These are phyloP conservation scores for Cerastoderma edule DNA, from an alignment of 2,888 invertebrate genomes.

Conservation along the genomic window DNA sequence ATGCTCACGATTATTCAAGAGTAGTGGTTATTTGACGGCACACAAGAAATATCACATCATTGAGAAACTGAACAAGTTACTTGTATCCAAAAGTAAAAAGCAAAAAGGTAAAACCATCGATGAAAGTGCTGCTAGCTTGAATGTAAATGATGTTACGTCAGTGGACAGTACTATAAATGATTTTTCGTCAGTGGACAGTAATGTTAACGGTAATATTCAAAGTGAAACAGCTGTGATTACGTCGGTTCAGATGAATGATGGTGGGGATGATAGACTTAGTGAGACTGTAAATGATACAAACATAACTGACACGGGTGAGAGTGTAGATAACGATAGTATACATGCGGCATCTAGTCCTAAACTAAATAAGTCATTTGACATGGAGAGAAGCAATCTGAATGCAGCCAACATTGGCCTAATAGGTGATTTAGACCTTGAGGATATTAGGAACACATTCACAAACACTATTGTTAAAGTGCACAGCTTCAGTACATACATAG, in stretches of 20 bases:
- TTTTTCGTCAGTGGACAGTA: too few relatives aligned
- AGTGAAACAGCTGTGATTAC: too few relatives aligned
- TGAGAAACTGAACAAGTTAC: constrained; percentile 44
- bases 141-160: background rate
- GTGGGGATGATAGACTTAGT: background rate
- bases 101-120: background rate
- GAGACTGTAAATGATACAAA: background rate
- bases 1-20: constrained; percentile 51
- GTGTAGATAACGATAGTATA: background rate
- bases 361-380: constrained; percentile 7
- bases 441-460: constrained; percentile 33
- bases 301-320: too few relatives aligned
- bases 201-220: too few relatives aligned
- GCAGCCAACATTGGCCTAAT: constrained; percentile 4
- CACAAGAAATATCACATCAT: constrained; percentile 58
- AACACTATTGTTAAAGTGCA: constrained; percentile 42
- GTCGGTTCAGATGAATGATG: background rate
- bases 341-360: constrained; percentile 13
- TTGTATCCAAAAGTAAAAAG: constrained; percentile 13
- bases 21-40: constrained; percentile 37
- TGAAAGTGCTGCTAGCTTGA: too few relatives aligned
- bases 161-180: too few relatives aligned
- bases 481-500: constrained; percentile 37
- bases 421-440: constrained; percentile 36
- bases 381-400: constrained; percentile 7